Evolutionary conservation across 2,888 invertebrate genomes (phyloP).

Genomic region (Cephus sareptanus): DNA sequence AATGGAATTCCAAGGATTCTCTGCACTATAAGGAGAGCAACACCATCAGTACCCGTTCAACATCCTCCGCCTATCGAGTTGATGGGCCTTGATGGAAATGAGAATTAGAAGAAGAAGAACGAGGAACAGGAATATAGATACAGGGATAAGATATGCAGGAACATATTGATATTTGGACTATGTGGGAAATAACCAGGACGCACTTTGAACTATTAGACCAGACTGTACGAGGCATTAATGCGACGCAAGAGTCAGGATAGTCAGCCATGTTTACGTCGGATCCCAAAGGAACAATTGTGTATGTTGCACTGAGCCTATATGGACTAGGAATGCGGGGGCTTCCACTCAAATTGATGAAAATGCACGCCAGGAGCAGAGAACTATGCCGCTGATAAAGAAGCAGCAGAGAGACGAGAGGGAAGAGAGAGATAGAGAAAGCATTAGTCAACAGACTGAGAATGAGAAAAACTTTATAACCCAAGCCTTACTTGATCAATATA

Average conservation of each 20-base stretch:
- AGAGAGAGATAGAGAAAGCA: slow-evolving; percentile 14
- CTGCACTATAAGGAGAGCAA: background rate
- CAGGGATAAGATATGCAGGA: background rate
- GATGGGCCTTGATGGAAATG: background rate
- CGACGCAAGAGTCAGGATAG: slow-evolving; percentile 11
- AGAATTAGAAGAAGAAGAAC: slow-evolving; percentile 5
- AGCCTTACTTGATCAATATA: slow-evolving; percentile 67
- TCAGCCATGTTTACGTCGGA: background rate
- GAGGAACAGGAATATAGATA: background rate
- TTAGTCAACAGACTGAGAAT: slow-evolving; percentile 20
- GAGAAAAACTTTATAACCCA: slow-evolving; percentile 33
- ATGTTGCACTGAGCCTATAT: background rate
- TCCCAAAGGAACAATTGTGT: background rate
- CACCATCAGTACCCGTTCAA: background rate
- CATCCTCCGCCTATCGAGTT: background rate
- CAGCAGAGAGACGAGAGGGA: background rate
- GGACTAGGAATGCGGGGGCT: background rate
- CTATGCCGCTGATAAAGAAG: background rate
- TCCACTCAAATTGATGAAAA: background rate
- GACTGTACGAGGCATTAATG: slow-evolving; percentile 19
- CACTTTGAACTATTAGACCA: slow-evolving; percentile 20
- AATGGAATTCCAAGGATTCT: background rate
- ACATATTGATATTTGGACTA: slow-evolving; percentile 17
- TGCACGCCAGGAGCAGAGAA: background rate
- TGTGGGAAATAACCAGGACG: slow-evolving; percentile 53